Evolutionary conservation across 2,113 vertebrate species (phyloP).

Genomic region (Hypomesus transpacificus): DNA sequence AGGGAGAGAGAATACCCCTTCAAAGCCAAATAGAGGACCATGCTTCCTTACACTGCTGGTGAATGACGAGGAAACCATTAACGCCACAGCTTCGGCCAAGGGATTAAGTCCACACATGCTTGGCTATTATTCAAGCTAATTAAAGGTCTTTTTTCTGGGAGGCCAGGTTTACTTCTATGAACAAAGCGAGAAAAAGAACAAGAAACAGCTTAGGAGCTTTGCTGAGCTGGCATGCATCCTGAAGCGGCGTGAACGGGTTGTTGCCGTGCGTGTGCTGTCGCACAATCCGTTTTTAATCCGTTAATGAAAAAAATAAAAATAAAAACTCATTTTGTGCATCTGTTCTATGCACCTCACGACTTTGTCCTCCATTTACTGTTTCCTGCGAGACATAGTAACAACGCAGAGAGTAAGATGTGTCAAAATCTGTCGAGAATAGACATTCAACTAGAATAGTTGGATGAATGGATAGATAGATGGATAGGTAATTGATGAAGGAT

Average conservation of each 20-base stretch:
- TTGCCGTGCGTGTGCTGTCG: conserved; percentile 18
- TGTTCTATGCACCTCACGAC: background rate
- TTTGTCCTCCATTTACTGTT: background rate
- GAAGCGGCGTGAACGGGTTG: conserved; percentile 45
- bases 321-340: background rate
- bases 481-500: no score
- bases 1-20: conserved; percentile 61
- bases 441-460: no score
- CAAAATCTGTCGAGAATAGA: no score
- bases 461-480: no score
- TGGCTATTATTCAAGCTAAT: conserved; percentile 77
- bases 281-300: conserved; percentile 12
- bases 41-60: conserved; percentile 67
- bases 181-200: conserved; percentile 68
- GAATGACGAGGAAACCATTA: conserved; percentile 79
- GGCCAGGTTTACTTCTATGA: conserved; percentile 67
- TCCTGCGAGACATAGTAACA: no score
- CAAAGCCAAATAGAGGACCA: conserved; percentile 67
- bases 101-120: conserved; percentile 76
- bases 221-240: conserved; percentile 52
- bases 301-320: background rate
- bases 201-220: conserved; percentile 63
- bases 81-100: conserved; percentile 60
- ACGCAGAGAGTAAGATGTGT: no score
- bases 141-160: conserved; percentile 62